Evolutionary conservation across 2,797 vertebrate genomes (phyloP), one percentile per base, ranked within the genome.

Genomic region (Gallinago solitaria): DNA sequence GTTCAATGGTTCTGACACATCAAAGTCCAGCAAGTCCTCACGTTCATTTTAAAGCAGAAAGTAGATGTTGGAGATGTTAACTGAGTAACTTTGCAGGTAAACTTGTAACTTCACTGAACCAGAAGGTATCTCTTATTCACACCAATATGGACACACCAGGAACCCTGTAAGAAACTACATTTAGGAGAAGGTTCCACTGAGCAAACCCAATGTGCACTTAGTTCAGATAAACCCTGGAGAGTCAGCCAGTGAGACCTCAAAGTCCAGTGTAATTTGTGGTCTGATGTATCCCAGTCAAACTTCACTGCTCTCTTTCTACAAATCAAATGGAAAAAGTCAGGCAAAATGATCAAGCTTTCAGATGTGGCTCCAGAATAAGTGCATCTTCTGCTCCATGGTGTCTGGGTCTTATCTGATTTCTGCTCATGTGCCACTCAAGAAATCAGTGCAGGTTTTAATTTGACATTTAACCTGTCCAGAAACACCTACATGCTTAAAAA

Each of bases 61-160:
- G 70, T 56, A 86, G 79, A 77, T 1, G 5, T 7, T 67, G 86
- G 60, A 28, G 56, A 89, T 10, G 60, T 64, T 71, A 81, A 30
- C 75, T 60, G 80, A 93, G 83, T 70, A 96, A 96, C 89, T 94
- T 92, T 74, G 11, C 59, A 61, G 53, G 65, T 47, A 94, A 92
- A 96, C 78, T 83, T 93, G 78, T 56, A 87, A 89, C 88, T 94
- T 64, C 95, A 87, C 56, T 96, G 96, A 97, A 95, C 86, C 92
- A 74, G 93, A 96, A 96, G 64, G 89, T 90, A 85, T 80, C 78
- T 83, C 93, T 95, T 96, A 96, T 96, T 97, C 90, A 97, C 95
- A 94, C 90, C 60, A 28, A 14, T 91, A 90, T 95, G 94, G 96
- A 91, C 95, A 91, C 94, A 96, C 90, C 85, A 95, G 94, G 87